These are phyloP conservation scores for Parnassius glacialis DNA, from an alignment of 2,888 invertebrate species.

Conservation along the genomic window DNA sequence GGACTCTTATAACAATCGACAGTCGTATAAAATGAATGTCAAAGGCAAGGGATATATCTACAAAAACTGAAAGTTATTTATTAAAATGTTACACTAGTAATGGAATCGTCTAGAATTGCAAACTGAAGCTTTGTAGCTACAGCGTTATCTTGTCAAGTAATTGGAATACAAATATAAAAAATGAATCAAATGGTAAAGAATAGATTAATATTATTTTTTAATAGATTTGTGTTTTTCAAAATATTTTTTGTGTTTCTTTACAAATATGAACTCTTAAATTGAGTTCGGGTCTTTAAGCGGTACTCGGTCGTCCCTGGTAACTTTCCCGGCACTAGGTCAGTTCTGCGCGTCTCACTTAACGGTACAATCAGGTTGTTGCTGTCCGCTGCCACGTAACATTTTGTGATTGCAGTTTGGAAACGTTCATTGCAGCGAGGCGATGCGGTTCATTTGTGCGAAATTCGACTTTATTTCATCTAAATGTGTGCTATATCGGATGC, in stretches of 20 bases:
- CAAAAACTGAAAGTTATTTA: too few relatives aligned
- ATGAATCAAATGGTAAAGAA: too few relatives aligned
- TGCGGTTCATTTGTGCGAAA: constrained; percentile 39
- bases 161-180: too few relatives aligned
- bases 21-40: too few relatives aligned
- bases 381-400: constrained; percentile 70
- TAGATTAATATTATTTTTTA: too few relatives aligned
- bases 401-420: constrained; percentile 75
- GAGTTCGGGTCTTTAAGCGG: constrained; percentile 56
- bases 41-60: too few relatives aligned
- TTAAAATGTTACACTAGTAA: too few relatives aligned
- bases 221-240: too few relatives aligned
- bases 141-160: too few relatives aligned
- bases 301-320: constrained; percentile 70
- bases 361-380: constrained; percentile 77
- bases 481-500: constrained; percentile 32
- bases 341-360: constrained; percentile 75
- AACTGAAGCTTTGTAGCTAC: too few relatives aligned
- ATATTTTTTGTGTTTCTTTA: background rate
- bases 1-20: too few relatives aligned
- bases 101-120: too few relatives aligned
- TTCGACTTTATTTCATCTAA: constrained; percentile 43
- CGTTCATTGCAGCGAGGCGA: constrained; percentile 54
- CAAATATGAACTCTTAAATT: constrained; percentile 44
- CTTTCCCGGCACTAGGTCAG: constrained; percentile 79